phyloP scores from a whole-genome alignment of 64 coral and sea anemone species.

The Pocillopora verrucosa region DNA sequence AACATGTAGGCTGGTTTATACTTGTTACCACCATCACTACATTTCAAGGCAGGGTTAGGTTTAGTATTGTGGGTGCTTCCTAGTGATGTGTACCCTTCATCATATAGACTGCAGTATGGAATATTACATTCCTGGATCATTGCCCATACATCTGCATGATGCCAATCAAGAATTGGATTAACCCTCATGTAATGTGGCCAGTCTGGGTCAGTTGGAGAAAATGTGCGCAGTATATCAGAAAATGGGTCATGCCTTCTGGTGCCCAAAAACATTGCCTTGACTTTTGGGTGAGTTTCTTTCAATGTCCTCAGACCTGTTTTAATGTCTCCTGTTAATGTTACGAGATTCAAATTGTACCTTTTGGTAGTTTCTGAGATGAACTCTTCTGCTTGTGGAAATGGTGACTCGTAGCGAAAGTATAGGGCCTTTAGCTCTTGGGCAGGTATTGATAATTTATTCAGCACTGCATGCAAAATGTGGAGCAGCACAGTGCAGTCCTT shows the following conservation, averaged over 20 bases:
- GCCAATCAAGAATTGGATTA: conserved; percentile 98
- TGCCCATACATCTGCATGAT: conserved; percentile 92
- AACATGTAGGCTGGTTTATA: conserved; percentile 95
- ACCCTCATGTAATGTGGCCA: conserved; percentile 96
- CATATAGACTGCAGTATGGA: conserved; percentile 83
- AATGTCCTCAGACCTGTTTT: conserved; percentile 73
- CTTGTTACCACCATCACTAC: conserved; percentile 38
- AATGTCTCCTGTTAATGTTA: conserved; percentile 77
- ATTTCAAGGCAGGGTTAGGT: conserved; percentile 78
- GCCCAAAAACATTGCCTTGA: conserved; percentile 88
- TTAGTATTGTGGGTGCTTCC: conserved; percentile 83
- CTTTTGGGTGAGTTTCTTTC: conserved; percentile 67
- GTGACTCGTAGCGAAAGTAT: conserved; percentile 79
- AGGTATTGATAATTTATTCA: conserved; percentile 22
- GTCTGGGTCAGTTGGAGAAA: conserved; percentile 85
- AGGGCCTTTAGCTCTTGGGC: conserved; percentile 70
- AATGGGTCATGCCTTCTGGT: conserved; percentile 96
- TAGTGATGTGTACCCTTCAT: conserved; percentile 92
- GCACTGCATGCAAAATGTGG: conserved; percentile 63
- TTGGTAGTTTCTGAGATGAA: conserved; percentile 72
- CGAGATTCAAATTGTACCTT: conserved; percentile 82
- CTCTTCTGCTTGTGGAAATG: conserved; percentile 85
- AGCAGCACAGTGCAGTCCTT: conserved; percentile 97
- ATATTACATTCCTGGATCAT: conserved; percentile 77
- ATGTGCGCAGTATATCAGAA: conserved; percentile 74